Base-by-base conservation (phyloP, 1,140 invertebrate species). In the Drosophila oshimai region DNA sequence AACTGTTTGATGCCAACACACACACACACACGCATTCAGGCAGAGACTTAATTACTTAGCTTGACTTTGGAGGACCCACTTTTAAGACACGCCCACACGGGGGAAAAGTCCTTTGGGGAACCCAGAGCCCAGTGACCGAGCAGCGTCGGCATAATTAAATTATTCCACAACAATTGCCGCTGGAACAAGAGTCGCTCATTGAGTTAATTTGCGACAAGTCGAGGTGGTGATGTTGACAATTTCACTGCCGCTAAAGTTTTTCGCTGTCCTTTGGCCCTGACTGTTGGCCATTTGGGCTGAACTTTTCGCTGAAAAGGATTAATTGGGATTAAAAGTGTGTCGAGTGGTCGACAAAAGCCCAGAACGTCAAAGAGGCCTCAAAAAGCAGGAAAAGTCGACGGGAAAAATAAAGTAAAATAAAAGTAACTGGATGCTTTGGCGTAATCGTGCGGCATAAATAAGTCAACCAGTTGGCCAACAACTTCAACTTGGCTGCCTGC, bases 171-270 rank as follows among this genome's bases (percentile, higher is more conserved):
- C 47, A 75, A 75, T 57, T 61, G 65, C 37, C 46, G 49, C 45
- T 71, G 50, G 28, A 44, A 45, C 68, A 83, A 74, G 57, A 73
- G 79, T 62, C 71, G 61, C 75, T 86, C 80, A 75, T 86, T 75
- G 71, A 86, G 80, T 86, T 84, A 86, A 84, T 84, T 84, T 84
- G 80, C 51, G 55, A 86, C 75, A 86, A 79, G 80, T 71, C 46
- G 55, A 74, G 71, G 60, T 51, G 71, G 31, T 61, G 47, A 64
- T 34, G 74, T 39, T 47, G 51, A 68, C 62, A 60, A 47, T 69
- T 78, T 83, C 55, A 42, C 51, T 51, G 49, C 39, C 20, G 17
- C n/a, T 4, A 22, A 60, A 72, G 69, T 53, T 45, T 72, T 62
- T 44, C 6, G 36, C 39, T 54, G 68, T 29, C 64, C 42, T 42